These are phyloP conservation scores for Mastigias papua DNA, from an alignment of 30 jellyfish, hydroid and myxozoan genomes.

Conservation along the genomic window DNA sequence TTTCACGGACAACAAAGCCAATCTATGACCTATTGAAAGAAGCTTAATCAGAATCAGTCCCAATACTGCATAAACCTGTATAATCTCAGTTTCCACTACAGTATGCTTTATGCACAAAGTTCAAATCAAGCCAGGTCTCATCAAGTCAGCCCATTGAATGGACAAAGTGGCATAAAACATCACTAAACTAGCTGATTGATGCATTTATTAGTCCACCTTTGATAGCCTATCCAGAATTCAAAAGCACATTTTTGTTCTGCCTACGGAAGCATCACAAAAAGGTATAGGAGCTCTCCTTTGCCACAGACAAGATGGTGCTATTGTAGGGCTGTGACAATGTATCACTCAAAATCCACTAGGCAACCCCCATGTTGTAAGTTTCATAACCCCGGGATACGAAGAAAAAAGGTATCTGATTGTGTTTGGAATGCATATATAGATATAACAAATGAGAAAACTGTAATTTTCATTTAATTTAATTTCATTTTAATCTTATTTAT, in stretches of 20 bases:
- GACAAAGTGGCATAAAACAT: background rate
- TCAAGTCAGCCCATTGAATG: constrained; percentile 15
- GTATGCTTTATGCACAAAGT: background rate
- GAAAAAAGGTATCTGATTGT: too few relatives aligned
- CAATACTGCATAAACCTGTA: background rate
- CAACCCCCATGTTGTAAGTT: too few relatives aligned
- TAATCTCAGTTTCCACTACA: too few relatives aligned
- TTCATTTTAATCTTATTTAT: too few relatives aligned
- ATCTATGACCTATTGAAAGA: constrained; percentile 35
- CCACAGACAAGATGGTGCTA: too few relatives aligned
- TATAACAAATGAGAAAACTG: too few relatives aligned
- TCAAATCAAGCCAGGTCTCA: constrained; percentile 1
- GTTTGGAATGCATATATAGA: too few relatives aligned
- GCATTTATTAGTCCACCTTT: background rate
- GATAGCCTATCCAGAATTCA: background rate
- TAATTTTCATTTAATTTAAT: too few relatives aligned
- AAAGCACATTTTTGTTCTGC: background rate
- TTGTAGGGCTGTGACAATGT: too few relatives aligned
- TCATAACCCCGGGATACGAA: too few relatives aligned
- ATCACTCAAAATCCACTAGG: too few relatives aligned
- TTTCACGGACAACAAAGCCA: constrained; percentile 41
- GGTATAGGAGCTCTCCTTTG: background rate
- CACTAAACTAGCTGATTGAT: background rate
- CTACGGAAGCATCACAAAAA: background rate
- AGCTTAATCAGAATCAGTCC: background rate